Conservation (phyloP, 37 sponge, comb jelly and placozoan species). For the Geodia barretti region DNA sequence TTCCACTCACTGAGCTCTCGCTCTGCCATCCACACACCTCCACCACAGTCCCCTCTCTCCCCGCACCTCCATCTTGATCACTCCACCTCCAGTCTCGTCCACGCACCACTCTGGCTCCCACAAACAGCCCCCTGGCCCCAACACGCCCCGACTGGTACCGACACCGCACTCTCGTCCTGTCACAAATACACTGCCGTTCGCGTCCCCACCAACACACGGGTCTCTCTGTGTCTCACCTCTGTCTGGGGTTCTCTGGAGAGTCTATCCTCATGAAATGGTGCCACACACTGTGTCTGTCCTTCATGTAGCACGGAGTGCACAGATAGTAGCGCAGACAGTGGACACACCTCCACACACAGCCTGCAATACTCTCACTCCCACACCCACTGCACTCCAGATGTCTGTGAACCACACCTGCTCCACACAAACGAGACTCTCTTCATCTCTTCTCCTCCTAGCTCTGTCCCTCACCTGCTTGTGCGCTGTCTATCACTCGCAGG, state of each 20-base stretch:
- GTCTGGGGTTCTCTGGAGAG: no score
- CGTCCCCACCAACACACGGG: no score
- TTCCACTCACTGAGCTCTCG: slow-evolving; percentile 49
- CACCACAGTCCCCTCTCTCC: slow-evolving; percentile 55
- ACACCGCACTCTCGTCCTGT: no score
- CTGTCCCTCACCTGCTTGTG: slow-evolving; percentile 71
- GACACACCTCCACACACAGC: slow-evolving; percentile 74
- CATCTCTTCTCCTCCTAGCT: slow-evolving; percentile 24
- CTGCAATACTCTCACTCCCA: neutral
- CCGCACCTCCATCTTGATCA: no score
- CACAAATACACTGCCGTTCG: no score
- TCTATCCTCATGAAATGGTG: slow-evolving; percentile 69
- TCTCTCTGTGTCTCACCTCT: no score
- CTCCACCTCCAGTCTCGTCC: no score
- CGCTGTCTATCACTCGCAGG: slow-evolving; percentile 71
- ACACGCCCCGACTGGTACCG: no score
- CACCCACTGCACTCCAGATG: neutral
- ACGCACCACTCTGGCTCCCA: no score
- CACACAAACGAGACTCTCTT: slow-evolving; percentile 32
- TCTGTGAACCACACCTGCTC: neutral
- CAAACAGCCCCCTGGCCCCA: no score
- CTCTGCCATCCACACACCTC: slow-evolving; percentile 29
- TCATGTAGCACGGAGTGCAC: slow-evolving; percentile 83
- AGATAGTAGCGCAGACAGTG: slow-evolving; percentile 76
- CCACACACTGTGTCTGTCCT: slow-evolving; percentile 70